A percentile compares a stretch with the other conserved stretches of the same genome.
Evolutionary conservation across 1,140 invertebrate species (phyloP).

Genomic region (Procambarus clarkii): DNA sequence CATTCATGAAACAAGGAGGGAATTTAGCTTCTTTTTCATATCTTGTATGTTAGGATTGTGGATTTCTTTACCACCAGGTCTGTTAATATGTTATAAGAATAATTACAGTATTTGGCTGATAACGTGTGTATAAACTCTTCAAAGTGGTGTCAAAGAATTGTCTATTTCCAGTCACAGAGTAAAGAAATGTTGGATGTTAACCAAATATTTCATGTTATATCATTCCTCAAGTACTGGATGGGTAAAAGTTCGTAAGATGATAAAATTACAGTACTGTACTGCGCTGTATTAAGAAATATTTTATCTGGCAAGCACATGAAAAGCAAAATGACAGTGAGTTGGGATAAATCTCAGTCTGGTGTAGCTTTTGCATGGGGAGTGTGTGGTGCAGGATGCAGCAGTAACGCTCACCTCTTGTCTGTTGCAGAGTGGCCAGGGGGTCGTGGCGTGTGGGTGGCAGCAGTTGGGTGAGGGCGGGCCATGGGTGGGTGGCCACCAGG

Average conservation of each 20-base stretch:
- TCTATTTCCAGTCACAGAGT: background rate
- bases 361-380: background rate
- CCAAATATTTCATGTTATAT: background rate
- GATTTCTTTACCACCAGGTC: background rate
- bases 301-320: background rate
- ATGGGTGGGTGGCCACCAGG: slow-evolving; percentile 56
- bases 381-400: slow-evolving; percentile 33
- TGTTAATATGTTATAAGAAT: background rate
- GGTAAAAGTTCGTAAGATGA: background rate
- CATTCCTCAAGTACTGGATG: background rate
- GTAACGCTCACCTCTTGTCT: slow-evolving; percentile 60
- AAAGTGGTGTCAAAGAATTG: background rate
- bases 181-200: background rate
- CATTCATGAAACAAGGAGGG: background rate
- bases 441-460: slow-evolving; percentile 62
- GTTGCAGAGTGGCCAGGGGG: slow-evolving; percentile 64
- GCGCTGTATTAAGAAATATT: background rate
- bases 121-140: background rate
- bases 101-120: background rate
- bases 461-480: slow-evolving; percentile 65
- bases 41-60: background rate
- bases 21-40: background rate
- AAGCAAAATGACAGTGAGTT: background rate
- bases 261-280: background rate
- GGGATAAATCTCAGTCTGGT: background rate